Evolutionary conservation across 2,888 invertebrate species (phyloP).

Genomic region (Zelleria hepariella): DNA sequence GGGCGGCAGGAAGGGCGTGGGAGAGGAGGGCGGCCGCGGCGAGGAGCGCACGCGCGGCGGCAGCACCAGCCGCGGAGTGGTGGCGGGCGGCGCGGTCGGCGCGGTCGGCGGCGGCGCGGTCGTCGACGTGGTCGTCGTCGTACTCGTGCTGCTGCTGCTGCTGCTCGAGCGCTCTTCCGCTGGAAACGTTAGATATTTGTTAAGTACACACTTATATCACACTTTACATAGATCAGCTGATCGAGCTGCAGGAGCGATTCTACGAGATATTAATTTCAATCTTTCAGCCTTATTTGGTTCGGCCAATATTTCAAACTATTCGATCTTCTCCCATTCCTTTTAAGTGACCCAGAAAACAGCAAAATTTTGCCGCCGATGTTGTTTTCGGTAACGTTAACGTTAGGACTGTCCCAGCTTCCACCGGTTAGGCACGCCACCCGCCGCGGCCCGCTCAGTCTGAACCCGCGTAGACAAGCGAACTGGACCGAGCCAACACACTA

Average conservation of each 20-base stretch:
- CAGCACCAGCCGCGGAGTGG: constrained; percentile 27
- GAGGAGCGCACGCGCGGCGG: constrained; percentile 28
- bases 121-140: constrained; percentile 25
- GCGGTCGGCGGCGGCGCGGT: constrained; percentile 16
- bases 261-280: too few species aligned
- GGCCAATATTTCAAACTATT: too few species aligned
- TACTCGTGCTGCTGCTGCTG: constrained; percentile 17
- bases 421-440: constrained; percentile 79
- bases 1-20: constrained; percentile 31
- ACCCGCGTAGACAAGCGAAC: constrained; percentile 81
- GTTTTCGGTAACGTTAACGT: too few species aligned
- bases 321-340: too few species aligned
- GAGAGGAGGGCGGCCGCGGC: constrained; percentile 27
- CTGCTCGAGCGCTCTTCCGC: constrained; percentile 66
- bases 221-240: too few species aligned
- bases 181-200: constrained; percentile 20
- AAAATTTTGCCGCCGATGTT: too few species aligned
- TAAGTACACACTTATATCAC: too few species aligned
- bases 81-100: constrained; percentile 14
- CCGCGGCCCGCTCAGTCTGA: constrained; percentile 76
- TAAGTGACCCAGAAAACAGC: too few species aligned
- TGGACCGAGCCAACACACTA: constrained; percentile 79
- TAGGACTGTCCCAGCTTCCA: constrained; percentile 85
- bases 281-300: too few species aligned
- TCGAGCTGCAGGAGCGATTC: too few species aligned